Evolutionary conservation across 2,113 vertebrate genomes (phyloP), one percentile per base, ranked within the genome.

Genomic region (Balaeniceps rex): DNA sequence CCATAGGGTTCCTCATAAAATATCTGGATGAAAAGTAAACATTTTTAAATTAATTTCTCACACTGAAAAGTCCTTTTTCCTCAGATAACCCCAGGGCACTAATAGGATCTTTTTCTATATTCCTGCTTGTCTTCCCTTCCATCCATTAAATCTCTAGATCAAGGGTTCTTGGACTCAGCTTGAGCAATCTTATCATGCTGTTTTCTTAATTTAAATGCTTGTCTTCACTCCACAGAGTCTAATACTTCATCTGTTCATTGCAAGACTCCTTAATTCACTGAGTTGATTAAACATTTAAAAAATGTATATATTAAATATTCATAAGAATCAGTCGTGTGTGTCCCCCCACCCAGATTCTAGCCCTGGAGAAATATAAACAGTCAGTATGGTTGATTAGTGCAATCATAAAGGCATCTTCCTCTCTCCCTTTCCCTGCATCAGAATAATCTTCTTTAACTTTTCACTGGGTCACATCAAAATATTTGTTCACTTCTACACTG

Each of bases 141-240:
- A 93, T 92, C 78, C 90, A 61, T 96, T 91, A 90, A 83, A 91
- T 87, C 72, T 97, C 72, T 82, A 96, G 65, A 97, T 97, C 80
- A 97, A 95, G 87, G 77, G 58, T 80, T 93, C 92, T 93, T 91
- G 44, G 68, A 93, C 72, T 93, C 74, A 90, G 93, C 70, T 80
- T 92, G 89, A 9, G 16, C 57, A 94, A 72, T 87, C 64, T 94
- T 82, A 80, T 60, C 77, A 69, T 55, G 92, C 92, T 95, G 69
- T 92, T 97, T 96, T 91, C 87, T 86, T 97, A 95, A 97, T 96
- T 98, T 96, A 88, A 74, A 96, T 95, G 68, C 38, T 54, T 95
- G 70, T 74, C 74, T 94, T 90, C 60, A 68, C 87, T 97, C 86
- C 58, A 77, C 80, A 96, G 60, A 91, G 34, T 34, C 75, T 71